Evolutionary conservation across 1,140 invertebrate genomes (phyloP).

Genomic region (Reticulitermes speratus): DNA sequence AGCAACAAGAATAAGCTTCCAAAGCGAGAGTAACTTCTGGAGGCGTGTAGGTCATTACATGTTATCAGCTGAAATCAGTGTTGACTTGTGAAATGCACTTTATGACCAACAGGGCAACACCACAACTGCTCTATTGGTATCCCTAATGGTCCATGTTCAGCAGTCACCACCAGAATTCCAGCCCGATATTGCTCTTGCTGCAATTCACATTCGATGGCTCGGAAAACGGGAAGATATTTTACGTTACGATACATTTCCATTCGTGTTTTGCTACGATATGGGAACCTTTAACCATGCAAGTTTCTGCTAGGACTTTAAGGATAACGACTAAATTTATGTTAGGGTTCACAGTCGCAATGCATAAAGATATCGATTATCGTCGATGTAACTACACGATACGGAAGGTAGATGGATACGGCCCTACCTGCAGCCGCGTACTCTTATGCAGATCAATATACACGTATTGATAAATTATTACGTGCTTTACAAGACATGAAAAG

Average conservation of each 20-base stretch:
- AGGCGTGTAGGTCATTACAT: neutral
- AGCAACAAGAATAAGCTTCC: neutral
- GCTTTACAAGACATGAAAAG: no score
- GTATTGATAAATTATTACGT: no score
- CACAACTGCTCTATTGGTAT: neutral
- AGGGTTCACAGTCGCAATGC: neutral
- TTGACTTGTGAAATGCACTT: neutral
- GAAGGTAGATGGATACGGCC: neutral
- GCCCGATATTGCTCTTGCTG: neutral
- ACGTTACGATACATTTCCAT: constrained; percentile 3
- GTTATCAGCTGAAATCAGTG: neutral
- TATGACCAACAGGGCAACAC: neutral
- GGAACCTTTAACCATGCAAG: neutral
- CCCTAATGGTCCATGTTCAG: neutral
- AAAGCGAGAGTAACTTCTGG: neutral
- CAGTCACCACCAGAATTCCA: neutral
- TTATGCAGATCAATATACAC: no score
- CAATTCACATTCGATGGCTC: neutral
- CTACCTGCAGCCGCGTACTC: no score
- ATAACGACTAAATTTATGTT: neutral
- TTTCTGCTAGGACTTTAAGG: neutral
- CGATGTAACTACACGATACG: neutral
- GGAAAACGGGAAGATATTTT: neutral
- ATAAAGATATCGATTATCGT: neutral
- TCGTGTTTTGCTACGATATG: constrained; percentile 7